Evolutionary conservation across 64 coral and sea anemone genomes (phyloP).

Genomic region (Stylophora pistillata): DNA sequence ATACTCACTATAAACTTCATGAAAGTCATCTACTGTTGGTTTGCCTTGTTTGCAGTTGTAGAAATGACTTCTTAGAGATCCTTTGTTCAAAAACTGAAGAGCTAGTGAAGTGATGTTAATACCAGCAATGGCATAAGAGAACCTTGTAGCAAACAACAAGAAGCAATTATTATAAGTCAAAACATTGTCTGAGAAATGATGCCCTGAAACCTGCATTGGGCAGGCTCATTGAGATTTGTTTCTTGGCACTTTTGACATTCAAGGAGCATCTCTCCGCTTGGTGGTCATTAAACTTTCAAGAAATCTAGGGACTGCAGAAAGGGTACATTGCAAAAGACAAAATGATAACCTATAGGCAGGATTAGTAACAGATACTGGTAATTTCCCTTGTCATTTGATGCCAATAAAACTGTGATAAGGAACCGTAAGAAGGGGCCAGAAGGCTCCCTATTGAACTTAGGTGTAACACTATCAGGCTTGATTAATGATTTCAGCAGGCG

Average conservation of each 20-base stretch:
- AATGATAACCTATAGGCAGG: too few species aligned
- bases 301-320: too few species aligned
- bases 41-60: conserved; percentile 79
- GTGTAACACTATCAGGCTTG: too few species aligned
- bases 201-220: not conserved
- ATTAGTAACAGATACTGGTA: not conserved
- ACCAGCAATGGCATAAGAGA: conserved; percentile 94
- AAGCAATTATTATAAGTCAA: not conserved
- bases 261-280: too few species aligned
- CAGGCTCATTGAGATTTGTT: too few species aligned
- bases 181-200: not conserved
- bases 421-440: too few species aligned
- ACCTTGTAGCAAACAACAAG: conserved; percentile 46
- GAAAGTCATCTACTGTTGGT: conserved; percentile 84
- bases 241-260: too few species aligned
- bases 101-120: conserved; percentile 92
- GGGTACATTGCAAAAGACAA: not conserved
- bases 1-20: conserved; percentile 94
- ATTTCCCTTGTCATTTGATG: not conserved
- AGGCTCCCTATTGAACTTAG: too few species aligned
- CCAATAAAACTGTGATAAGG: too few species aligned
- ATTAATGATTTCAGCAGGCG: too few species aligned
- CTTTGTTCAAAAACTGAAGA: conserved; percentile 70
- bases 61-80: conserved; percentile 84
- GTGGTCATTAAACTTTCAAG: too few species aligned